Evolutionary conservation across 2,888 invertebrate species (phyloP), one percentile per base, ranked within the genome.

Genomic region (Hecatera dysodea): DNA sequence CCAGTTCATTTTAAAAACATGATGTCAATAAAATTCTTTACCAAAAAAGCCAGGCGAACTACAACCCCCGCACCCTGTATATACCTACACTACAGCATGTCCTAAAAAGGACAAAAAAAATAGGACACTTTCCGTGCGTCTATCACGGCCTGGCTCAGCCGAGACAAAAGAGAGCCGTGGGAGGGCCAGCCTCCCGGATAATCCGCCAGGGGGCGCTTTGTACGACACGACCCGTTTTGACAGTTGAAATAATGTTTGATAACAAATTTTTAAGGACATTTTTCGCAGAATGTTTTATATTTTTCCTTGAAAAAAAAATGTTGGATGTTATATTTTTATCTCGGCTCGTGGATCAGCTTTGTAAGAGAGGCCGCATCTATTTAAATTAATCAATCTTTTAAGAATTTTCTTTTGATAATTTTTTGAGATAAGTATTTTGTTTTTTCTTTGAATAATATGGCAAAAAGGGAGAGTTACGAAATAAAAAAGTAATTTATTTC

Each of bases 241-340:
- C 88, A 88, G 84, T 82, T 86, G 87, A 82, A 88, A 89, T 88
- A 88, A 88, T 84, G 86, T 88, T 88, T 88, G 87, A 88, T 87
- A 87, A 89, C 81, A 86, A n/a, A 72, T 82, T 79, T 85, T 83
- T 85, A 84, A 80, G 82, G 74, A 80, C 63, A 73, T 75, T 82
- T 78, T 78, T 70, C 66, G 66, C 63, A 44, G 61, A 76, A 80
- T 74, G 64, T 71, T 82, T 65, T 75, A 59, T 44, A 80, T 78
- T 74, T 78, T 80, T 72, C n/a, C 19, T 44, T 44, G 19, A 11
- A 19, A 48, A 36, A 67, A 75, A 52, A 68, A 72, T 62, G 48
- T 80, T 59, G 55, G 65, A 67, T 72, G 81, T 68, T 64, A 72
- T 52, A 63, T 67, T 80, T 76, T 72, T 80, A 79, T 79, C 81